Evolutionary conservation across 1,140 invertebrate genomes (phyloP).

Genomic region (Zaprionus inermis): DNA sequence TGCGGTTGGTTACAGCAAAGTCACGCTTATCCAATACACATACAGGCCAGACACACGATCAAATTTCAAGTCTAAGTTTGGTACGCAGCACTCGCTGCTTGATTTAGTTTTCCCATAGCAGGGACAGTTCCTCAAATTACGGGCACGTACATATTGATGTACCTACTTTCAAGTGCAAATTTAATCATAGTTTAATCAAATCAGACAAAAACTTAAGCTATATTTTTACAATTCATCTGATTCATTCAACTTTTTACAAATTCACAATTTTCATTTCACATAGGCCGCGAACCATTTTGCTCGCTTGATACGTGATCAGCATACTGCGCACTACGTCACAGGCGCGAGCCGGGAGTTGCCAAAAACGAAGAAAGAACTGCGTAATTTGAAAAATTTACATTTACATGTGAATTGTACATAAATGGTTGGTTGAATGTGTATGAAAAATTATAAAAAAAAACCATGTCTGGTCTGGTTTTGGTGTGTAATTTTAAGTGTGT

Average conservation of each 20-base stretch:
- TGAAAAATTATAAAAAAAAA: conserved; percentile 8
- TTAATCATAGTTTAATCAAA: too few relatives aligned
- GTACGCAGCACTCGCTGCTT: conserved; percentile 3
- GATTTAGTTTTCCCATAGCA: too few relatives aligned
- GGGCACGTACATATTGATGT: too few relatives aligned
- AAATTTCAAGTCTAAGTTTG: neutral
- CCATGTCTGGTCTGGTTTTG: neutral
- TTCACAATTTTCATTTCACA: too few relatives aligned
- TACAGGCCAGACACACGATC: conserved; percentile 10
- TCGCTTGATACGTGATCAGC: conserved; percentile 15
- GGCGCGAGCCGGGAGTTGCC: conserved; percentile 12
- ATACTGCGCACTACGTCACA: conserved; percentile 20
- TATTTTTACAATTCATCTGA: too few relatives aligned
- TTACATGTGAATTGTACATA: conserved; percentile 29
- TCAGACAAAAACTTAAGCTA: too few relatives aligned
- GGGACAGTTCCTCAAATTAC: too few relatives aligned
- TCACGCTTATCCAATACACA: conserved; percentile 24
- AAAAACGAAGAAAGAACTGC: conserved; percentile 30
- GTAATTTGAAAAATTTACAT: conserved; percentile 33
- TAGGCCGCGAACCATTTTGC: neutral
- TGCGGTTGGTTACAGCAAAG: conserved; percentile 1
- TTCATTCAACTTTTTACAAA: too few relatives aligned
- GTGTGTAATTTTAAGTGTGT: conserved; percentile 27
- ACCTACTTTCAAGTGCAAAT: too few relatives aligned
- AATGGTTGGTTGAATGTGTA: conserved; percentile 16